These are phyloP conservation scores for Zoanthus gigantus DNA, from an alignment of 92 coral and sea anemone species.

Conservation along the genomic window DNA sequence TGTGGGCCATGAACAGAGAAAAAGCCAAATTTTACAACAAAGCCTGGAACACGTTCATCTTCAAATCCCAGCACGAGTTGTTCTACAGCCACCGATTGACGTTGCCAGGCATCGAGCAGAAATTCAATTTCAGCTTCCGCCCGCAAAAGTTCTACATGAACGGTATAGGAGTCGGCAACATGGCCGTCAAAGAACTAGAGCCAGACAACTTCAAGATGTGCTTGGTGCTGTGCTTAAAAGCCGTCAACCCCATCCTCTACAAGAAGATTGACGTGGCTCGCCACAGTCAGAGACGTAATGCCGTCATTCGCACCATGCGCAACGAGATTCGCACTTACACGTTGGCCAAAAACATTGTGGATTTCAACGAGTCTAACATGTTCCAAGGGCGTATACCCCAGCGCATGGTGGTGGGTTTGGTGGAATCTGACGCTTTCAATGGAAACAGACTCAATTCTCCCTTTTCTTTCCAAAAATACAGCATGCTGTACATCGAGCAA, in stretches of 20 bases:
- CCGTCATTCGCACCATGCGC: neutral
- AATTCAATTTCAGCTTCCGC: neutral
- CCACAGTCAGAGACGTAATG: neutral
- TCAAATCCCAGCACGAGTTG: too few species aligned
- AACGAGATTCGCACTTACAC: neutral
- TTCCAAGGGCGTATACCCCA: neutral
- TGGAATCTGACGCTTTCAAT: neutral
- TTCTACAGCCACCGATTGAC: too few species aligned
- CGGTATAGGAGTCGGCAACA: too few species aligned
- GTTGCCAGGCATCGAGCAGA: slow-evolving; percentile 18
- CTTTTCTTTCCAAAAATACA: slow-evolving; percentile 6
- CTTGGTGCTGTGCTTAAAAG: neutral
- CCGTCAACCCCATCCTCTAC: neutral
- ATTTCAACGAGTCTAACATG: neutral
- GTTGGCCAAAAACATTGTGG: neutral
- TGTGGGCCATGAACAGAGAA: too few species aligned
- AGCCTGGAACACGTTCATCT: too few species aligned
- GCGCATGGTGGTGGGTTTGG: neutral
- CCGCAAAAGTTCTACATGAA: too few species aligned
- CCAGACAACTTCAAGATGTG: neutral
- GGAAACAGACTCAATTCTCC: neutral
- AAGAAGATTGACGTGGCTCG: neutral
- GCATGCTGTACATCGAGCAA: slow-evolving; percentile 22
- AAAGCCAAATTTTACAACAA: too few species aligned
- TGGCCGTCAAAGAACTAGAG: neutral